Evolutionary conservation across 2,888 invertebrate genomes (phyloP), one percentile per base, ranked within the genome.

Genomic region (Buathra laborator): DNA sequence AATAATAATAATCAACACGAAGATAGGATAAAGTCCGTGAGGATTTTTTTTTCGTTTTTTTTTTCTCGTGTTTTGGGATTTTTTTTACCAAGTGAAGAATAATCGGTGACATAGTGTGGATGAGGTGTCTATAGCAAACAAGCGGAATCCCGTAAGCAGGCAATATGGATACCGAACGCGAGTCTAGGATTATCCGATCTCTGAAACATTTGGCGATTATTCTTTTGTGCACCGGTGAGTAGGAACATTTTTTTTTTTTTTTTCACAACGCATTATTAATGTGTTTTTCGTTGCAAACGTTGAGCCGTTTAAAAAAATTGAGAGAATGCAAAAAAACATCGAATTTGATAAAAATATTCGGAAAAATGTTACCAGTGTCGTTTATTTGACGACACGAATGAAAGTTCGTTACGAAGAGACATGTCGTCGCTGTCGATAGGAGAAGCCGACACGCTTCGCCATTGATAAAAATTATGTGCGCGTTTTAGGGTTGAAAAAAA

Each of bases 161-260:
- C 83, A 86, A 85, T 84, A 88, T 88, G 88, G 88, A 88, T 88
- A 88, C 80, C 75, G 74, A 75, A 86, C 76, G 78, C 80, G 81
- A 83, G 82, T 79, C 78, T 84, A 62, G 85, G 81, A 86, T 87
- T 83, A 88, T 85, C 81, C 85, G 81, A 85, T 77, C 80, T 66
- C 67, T 84, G 66, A 80, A 84, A 83, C 86, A 83, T 75, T 83
- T 76, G 62, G 67, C 84, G 59, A 66, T 83, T 59, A 67, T 84
- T 32, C 74, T 87, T 68, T 83, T 86, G 82, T 86, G 82, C 70
- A 77, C 70, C 79, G 88, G 88, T 88, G 87, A 88, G 88, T 88
- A 76, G 77, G 67, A 46, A 29, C 0, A 14, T 24, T 24, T 51
- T 51, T 53, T 53, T 48, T n/a, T n/a, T 46, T 53, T 53, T 66